Evolutionary conservation across 2,797 vertebrate genomes (phyloP).

Genomic region (Psittacula derbiana): DNA sequence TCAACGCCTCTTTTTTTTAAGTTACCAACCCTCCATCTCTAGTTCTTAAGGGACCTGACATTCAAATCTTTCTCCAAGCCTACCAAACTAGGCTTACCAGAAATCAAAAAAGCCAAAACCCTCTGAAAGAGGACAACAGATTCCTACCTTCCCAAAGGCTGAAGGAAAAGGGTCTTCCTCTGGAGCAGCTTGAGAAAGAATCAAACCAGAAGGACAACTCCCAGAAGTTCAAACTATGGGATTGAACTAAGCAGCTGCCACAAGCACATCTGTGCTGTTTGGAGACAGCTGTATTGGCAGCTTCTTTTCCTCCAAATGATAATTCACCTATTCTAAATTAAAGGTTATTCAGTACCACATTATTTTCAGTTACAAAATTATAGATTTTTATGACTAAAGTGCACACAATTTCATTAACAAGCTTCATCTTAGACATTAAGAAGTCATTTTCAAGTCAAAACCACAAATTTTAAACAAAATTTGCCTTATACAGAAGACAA

Average conservation of each 20-base stretch:
- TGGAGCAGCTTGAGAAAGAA: not conserved
- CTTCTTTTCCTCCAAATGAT: not conserved
- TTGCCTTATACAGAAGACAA: not conserved
- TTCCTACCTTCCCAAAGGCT: not conserved
- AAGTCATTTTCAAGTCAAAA: not conserved
- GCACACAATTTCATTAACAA: not conserved
- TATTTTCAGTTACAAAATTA: not conserved
- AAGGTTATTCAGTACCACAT: not conserved
- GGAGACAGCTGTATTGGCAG: not conserved
- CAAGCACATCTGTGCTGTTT: not conserved
- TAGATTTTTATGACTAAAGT: not conserved
- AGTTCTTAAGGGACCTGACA: not conserved
- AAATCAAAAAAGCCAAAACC: not conserved
- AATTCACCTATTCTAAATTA: not conserved
- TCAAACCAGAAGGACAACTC: not conserved
- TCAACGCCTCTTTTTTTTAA: not conserved
- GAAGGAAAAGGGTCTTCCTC: not conserved
- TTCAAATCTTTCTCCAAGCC: not conserved
- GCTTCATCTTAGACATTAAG: not conserved
- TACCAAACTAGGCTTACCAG: not conserved
- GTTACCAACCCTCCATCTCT: not conserved
- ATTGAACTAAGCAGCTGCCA: not conserved
- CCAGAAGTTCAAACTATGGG: not conserved
- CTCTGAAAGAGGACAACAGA: not conserved
- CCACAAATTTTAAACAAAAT: not conserved